Evolutionary conservation across 1,140 invertebrate genomes (phyloP), one percentile per base, ranked within the genome.

Genomic region (Zaprionus nigranus): DNA sequence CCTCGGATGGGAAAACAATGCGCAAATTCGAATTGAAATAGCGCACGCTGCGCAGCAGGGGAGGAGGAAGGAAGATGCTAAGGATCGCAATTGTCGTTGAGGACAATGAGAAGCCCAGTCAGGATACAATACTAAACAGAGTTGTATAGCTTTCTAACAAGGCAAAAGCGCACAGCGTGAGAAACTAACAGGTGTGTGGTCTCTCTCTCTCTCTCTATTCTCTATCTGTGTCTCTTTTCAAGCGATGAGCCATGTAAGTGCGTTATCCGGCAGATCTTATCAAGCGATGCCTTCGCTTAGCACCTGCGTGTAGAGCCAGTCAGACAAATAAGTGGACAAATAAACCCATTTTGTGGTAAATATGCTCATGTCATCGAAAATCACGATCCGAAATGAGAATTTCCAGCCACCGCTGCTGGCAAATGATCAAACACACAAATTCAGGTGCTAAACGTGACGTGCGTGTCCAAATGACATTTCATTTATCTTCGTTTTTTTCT

Each of bases 281-380:
- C 84, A 70, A 56, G 54, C n/a, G 11, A n/a, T 51, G 46, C 38
- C 58, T 43, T 34, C 30, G 30, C 75, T 83, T 81, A 78, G 81
- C 84, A 88, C 85, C 84, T 88, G 84, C 85, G 56, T 57, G 62
- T 24, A 46, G n/a, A 46, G 40, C 57, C 56, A 9, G 26, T 22
- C 22, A 53, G 17, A 22, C 56, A 70, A 71, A 71, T 73, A 58
- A 49, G 53, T 60, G 30, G 22, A 58, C 77, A 86, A 86, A 86
- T 86, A 87, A 88, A 81, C 77, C 76, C 82, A 88, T 86, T 81
- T 71, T 74, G 82, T 87, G 80, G 80, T 87, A 88, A 87, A 88
- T 88, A 81, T 84, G 78, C 65, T 65, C 85, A 61, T 81, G 78
- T 88, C 84, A 88, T 84, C 62, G 59, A 73, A 88, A 88, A 88